Percentiles rank a stretch among this genome's conserved stretches.
phyloP scores from a whole-genome alignment of 2,888 invertebrate genomes.

The Cephus runcator region DNA sequence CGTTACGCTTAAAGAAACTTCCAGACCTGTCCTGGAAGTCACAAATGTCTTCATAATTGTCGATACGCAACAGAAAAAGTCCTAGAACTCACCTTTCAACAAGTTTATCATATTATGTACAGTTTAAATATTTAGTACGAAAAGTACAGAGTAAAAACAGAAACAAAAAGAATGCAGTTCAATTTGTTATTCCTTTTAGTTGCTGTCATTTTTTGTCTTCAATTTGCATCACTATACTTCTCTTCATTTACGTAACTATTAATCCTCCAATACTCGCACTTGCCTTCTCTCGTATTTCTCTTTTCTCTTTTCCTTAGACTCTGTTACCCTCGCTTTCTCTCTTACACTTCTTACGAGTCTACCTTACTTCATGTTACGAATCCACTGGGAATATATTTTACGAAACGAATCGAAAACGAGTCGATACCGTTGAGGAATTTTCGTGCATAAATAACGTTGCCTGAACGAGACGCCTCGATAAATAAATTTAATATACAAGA shows the following conservation, averaged over 20 bases:
- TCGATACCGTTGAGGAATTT: slow-evolving; percentile 19
- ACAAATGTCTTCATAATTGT: too few relatives aligned
- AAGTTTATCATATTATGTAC: too few relatives aligned
- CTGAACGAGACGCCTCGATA: slow-evolving; percentile 10
- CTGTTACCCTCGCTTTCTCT: not conserved
- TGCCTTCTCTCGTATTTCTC: not conserved
- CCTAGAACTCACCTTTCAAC: too few relatives aligned
- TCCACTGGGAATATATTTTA: not conserved
- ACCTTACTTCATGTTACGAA: not conserved
- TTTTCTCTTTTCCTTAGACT: not conserved
- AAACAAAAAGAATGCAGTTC: too few relatives aligned
- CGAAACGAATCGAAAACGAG: slow-evolving; percentile 10
- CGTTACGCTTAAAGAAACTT: too few relatives aligned
- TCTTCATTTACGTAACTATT: not conserved
- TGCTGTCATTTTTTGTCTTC: not conserved
- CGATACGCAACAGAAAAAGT: too few relatives aligned
- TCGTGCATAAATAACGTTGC: slow-evolving; percentile 18
- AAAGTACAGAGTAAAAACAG: too few relatives aligned
- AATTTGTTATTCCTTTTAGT: not conserved
- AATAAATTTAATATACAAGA: slow-evolving; percentile 17
- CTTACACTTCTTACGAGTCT: not conserved
- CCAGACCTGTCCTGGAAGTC: too few relatives aligned
- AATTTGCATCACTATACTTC: not conserved
- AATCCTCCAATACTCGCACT: slow-evolving; percentile 14
- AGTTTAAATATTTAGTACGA: too few relatives aligned